Conservation (phyloP, 2,113 vertebrate genomes). For the Morone saxatilis region DNA sequence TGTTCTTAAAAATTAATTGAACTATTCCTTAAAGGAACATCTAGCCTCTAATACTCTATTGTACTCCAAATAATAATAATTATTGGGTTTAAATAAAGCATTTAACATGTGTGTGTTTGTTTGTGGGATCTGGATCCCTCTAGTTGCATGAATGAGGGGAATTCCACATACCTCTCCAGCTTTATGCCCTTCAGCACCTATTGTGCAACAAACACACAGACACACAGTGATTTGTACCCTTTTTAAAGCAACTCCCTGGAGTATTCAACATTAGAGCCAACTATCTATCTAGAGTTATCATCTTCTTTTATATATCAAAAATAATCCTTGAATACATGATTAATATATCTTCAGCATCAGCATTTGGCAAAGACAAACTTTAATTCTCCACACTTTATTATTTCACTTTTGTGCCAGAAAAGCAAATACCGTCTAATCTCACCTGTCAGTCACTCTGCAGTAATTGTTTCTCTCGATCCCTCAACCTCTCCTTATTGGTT, state of each 20-base stretch:
- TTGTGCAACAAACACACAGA: slow-evolving; percentile 49
- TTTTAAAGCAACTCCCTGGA: slow-evolving; percentile 1
- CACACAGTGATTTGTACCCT: background rate
- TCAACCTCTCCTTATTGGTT: slow-evolving; percentile 34
- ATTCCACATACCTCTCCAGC: slow-evolving; percentile 65
- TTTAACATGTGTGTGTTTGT: slow-evolving; percentile 21
- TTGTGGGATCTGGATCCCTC: slow-evolving; percentile 53
- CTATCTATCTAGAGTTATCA: background rate
- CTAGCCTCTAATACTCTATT: background rate
- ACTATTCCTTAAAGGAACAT: background rate
- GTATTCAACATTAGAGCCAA: slow-evolving; percentile 35
- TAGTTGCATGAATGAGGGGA: slow-evolving; percentile 55
- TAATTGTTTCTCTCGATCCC: slow-evolving; percentile 51
- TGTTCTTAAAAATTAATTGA: too few relatives aligned
- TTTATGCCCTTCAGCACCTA: slow-evolving; percentile 69
- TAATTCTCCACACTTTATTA: slow-evolving; percentile 10
- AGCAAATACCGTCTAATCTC: slow-evolving; percentile 37
- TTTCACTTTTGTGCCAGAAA: slow-evolving; percentile 45
- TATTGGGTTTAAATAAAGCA: slow-evolving; percentile 14
- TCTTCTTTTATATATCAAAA: slow-evolving; percentile 5
- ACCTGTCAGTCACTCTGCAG: slow-evolving; percentile 40
- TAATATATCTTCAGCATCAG: slow-evolving; percentile 22
- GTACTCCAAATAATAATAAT: slow-evolving; percentile 15
- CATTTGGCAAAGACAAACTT: slow-evolving; percentile 32
- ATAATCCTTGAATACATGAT: slow-evolving; percentile 41